A percentile compares a stretch with the other conserved stretches of the same genome.
phyloP scores from a whole-genome alignment of 2,797 vertebrate genomes.

The Phaenicophaeus curvirostris region DNA sequence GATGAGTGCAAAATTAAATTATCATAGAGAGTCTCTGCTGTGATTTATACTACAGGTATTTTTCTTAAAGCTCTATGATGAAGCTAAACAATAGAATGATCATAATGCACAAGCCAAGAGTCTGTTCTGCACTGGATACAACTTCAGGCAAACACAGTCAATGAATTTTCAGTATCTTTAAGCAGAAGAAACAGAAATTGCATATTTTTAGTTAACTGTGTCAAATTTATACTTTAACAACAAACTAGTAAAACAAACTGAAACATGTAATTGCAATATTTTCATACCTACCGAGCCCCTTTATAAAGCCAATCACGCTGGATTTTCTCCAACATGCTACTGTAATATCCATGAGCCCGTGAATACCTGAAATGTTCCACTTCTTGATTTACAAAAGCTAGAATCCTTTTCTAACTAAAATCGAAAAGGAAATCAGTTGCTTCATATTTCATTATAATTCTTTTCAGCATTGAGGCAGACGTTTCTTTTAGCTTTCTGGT shows the following conservation, averaged over 20 bases:
- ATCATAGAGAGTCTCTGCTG: not conserved
- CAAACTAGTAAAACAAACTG: not conserved
- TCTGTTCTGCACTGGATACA: not conserved
- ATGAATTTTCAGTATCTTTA: not conserved
- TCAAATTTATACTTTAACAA: not conserved
- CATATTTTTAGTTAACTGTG: not conserved
- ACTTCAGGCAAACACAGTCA: not conserved
- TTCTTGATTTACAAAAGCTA: conserved; percentile 48
- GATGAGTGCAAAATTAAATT: not conserved
- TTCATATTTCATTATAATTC: conserved; percentile 45
- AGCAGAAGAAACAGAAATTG: not conserved
- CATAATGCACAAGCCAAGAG: not conserved
- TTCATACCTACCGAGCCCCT: conserved; percentile 91
- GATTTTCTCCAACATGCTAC: conserved; percentile 92
- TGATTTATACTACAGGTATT: not conserved
- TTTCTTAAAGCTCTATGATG: not conserved
- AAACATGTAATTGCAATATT: not conserved
- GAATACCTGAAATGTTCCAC: conserved; percentile 62
- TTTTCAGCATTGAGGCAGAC: conserved; percentile 25
- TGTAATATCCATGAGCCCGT: conserved; percentile 88
- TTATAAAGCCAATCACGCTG: conserved; percentile 93
- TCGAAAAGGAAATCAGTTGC: not conserved
- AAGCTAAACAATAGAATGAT: not conserved
- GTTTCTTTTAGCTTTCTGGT: not conserved
- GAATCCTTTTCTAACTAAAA: conserved; percentile 60